These are phyloP conservation scores for Rotaria macrura DNA, from an alignment of 2,888 invertebrate genomes.

Conservation along the genomic window DNA sequence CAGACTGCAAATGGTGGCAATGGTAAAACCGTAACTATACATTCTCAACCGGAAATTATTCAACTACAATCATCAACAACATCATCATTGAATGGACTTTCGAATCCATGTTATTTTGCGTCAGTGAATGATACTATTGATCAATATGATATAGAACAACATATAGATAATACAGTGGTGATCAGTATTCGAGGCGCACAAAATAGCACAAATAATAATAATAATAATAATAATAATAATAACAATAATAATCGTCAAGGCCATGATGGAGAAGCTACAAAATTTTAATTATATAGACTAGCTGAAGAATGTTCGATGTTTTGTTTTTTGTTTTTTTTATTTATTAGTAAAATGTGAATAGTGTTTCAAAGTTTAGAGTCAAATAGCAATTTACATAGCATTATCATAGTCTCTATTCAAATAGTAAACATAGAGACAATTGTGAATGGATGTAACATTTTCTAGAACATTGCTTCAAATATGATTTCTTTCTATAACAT, in stretches of 20 bases:
- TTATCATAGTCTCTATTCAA: too few relatives aligned
- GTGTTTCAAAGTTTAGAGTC: background rate
- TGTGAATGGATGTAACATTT: too few relatives aligned
- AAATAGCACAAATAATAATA: background rate
- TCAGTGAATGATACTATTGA: background rate
- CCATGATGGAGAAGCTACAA: background rate
- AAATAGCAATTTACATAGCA: background rate
- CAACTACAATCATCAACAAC: background rate
- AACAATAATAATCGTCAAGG: background rate
- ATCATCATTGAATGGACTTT: background rate
- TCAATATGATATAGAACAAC: constrained; percentile 11
- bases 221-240: background rate
- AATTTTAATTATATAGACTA: background rate
- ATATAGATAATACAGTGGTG: constrained; percentile 1
- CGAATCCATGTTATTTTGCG: constrained; percentile 17
- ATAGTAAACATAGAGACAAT: too few relatives aligned
- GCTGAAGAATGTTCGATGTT: background rate
- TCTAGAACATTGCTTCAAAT: too few relatives aligned
- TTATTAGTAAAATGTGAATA: background rate
- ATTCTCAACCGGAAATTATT: constrained; percentile 10
- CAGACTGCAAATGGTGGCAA: background rate
- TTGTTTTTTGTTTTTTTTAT: background rate
- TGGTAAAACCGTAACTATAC: background rate
- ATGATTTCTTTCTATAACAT: too few relatives aligned
- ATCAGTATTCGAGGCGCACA: constrained; percentile 1